A percentile compares a stretch with the other conserved stretches of the same genome.
phyloP scores from a whole-genome alignment of 2,797 vertebrate species.

The Cygnus olor region DNA sequence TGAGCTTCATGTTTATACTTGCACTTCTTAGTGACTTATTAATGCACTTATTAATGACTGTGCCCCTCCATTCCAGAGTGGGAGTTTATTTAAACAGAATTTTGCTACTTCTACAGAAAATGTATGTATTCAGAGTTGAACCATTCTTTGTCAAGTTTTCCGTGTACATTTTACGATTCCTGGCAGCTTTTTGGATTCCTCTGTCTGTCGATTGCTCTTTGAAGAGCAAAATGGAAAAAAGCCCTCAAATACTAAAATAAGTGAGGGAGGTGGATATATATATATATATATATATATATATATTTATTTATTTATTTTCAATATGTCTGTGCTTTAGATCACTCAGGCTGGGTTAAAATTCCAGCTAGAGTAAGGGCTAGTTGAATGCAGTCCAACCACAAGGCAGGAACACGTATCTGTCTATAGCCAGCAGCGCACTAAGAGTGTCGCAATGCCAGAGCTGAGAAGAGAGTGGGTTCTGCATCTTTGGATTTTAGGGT shows the following conservation, averaged over 20 bases:
- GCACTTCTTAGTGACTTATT: no score
- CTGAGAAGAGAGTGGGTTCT: background rate
- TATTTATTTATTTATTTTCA: no score
- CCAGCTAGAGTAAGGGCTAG: background rate
- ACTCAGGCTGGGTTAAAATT: background rate
- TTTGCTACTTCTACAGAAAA: background rate
- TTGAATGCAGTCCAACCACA: background rate
- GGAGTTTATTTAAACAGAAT: background rate
- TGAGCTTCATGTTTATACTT: background rate
- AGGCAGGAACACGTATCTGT: background rate
- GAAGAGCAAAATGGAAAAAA: constrained; percentile 31
- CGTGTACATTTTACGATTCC: background rate
- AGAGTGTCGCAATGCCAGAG: background rate
- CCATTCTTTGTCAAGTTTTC: background rate
- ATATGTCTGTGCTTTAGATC: constrained; percentile 8
- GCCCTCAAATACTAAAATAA: background rate
- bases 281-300: no score
- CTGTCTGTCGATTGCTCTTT: background rate
- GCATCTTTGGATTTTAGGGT: background rate
- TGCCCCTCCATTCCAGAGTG: fast-evolving
- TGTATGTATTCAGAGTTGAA: background rate
- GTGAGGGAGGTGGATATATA: background rate
- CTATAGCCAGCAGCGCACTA: background rate
- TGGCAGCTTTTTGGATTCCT: constrained; percentile 17
- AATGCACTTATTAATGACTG: background rate